Evolutionary conservation across 2,113 vertebrate species (phyloP).

Genomic region (Atherinomorus stipes): DNA sequence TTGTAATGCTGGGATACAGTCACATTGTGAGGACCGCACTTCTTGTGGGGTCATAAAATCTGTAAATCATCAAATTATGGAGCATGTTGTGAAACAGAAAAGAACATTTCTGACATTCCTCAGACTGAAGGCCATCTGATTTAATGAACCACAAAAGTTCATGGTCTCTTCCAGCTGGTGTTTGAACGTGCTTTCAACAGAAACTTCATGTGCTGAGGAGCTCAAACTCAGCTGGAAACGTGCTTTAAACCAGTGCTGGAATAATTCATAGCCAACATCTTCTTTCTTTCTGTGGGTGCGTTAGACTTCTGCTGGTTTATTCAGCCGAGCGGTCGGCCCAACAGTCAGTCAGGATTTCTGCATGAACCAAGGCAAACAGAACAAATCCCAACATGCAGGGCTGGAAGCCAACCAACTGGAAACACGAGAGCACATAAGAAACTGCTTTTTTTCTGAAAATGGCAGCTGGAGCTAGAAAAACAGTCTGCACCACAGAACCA

Average conservation of each 20-base stretch:
- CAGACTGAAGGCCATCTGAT: too few species aligned
- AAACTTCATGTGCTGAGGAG: too few species aligned
- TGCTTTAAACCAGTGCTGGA: conserved; percentile 1
- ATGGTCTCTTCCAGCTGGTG: too few species aligned
- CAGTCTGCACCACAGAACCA: background rate
- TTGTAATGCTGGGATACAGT: too few species aligned
- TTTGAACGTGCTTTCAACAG: too few species aligned
- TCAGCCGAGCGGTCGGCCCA: conserved; percentile 16
- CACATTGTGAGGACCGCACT: too few species aligned
- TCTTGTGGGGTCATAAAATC: too few species aligned
- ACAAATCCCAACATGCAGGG: conserved; percentile 46
- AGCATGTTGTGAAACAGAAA: too few species aligned
- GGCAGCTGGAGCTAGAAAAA: background rate
- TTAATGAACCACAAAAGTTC: too few species aligned
- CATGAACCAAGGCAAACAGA: conserved; percentile 33
- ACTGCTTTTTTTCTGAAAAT: background rate
- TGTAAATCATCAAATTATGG: too few species aligned
- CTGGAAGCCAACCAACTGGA: background rate
- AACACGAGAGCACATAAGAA: background rate
- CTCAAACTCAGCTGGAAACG: too few species aligned
- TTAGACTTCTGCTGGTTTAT: conserved; percentile 21
- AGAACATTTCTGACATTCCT: too few species aligned
- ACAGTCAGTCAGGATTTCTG: background rate
- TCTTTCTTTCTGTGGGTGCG: background rate
- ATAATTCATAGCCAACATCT: background rate